Base-by-base conservation (phyloP, 2,888 invertebrate genomes). In the Seira ritae region DNA sequence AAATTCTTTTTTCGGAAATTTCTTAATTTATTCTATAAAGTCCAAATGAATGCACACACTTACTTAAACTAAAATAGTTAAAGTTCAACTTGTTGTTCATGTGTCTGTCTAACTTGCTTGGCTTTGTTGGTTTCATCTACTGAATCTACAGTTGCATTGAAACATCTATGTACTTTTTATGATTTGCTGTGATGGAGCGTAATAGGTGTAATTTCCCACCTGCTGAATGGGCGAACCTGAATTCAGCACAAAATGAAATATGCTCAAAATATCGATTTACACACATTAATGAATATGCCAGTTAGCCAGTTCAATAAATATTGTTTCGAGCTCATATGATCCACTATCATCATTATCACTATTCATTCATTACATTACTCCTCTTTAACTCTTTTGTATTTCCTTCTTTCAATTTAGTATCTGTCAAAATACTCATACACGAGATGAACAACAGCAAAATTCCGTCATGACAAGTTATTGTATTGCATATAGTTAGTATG, bases 351-450 rank as follows among this genome's bases (percentile, higher is more conserved):
- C 20, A 20, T 62, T 20, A 20, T 62, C 15, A 20, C n/a, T n/a
- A n/a, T n/a, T 62, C n/a, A 62, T 31, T 62, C 62, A 62, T 62
- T 62, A 20, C 62, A 20, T 20, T 62, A 62, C 8, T 62, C 4
- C 6, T 62, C n/a, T 60, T 60, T 4, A 42, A 42, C 42, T 42
- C 42, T 62, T 62, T 62, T 62, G 62, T 62, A 20, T 62, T 62
- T n/a, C 62, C 22, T 62, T 20, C 4, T 20, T 20, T 19, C n/a
- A 62, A 62, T 62, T 62, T 62, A n/a, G 62, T 62, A 62, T 62
- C 62, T 62, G 62, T 62, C 62, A 62, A 62, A 62, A 19, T 20
- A 62, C 2, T 62, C 4, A 20, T 62, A 10, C 62, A 62, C 12
- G 62, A 62, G 62, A 20, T 4, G 62, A 20, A 62, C 12, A 62